Evolutionary conservation across 2,113 vertebrate genomes (phyloP).

Genomic region (Casuarius casuarius): DNA sequence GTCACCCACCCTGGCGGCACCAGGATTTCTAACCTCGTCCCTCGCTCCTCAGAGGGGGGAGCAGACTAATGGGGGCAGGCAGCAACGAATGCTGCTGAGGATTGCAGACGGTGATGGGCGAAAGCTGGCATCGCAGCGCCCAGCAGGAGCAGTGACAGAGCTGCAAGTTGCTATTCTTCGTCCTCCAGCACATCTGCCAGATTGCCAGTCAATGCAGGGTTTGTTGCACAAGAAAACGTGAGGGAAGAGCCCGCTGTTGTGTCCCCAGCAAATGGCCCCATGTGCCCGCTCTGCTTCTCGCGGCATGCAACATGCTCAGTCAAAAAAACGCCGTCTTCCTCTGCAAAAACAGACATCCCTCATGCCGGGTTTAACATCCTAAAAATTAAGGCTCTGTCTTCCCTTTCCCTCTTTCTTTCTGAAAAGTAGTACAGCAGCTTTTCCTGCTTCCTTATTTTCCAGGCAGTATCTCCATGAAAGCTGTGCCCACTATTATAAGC

Average conservation of each 20-base stretch:
- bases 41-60: background rate
- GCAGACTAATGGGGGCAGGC: background rate
- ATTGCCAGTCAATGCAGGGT: background rate
- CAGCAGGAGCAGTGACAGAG: background rate
- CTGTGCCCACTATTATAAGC: background rate
- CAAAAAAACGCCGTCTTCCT: background rate
- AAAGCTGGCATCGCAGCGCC: background rate
- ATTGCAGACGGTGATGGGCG: rapidly evolving
- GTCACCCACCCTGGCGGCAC: background rate
- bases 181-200: background rate
- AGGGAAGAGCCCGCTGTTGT: background rate
- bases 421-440: background rate
- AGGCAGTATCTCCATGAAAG: background rate
- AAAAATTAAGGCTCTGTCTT: background rate
- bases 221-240: background rate
- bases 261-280: background rate
- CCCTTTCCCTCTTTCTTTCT: background rate
- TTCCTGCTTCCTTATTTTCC: background rate
- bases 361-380: background rate
- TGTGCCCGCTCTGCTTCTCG: background rate
- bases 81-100: background rate
- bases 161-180: background rate
- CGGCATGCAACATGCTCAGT: background rate
- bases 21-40: background rate
- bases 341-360: background rate